Percentiles rank a stretch among this genome's conserved stretches.
Conservation (phyloP, 2,113 vertebrate species). For the Bettongia penicillata region DNA sequence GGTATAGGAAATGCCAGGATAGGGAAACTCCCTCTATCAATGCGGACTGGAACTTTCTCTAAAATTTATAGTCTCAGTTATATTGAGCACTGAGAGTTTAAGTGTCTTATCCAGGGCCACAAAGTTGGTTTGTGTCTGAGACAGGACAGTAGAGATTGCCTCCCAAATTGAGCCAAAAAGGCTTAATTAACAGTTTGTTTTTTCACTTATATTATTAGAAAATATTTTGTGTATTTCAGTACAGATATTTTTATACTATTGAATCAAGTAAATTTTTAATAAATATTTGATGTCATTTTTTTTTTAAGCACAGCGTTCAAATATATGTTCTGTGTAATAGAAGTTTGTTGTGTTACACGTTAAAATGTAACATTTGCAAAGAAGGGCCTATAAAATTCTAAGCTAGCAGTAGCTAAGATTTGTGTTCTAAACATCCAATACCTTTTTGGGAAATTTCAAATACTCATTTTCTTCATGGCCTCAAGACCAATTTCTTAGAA, state of each 20-base stretch:
- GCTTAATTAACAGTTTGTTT: background rate
- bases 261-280: slow-evolving; percentile 21
- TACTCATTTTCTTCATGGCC: slow-evolving; percentile 34
- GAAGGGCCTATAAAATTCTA: slow-evolving; percentile 10
- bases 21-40: background rate
- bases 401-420: slow-evolving; percentile 22
- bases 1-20: background rate
- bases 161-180: background rate
- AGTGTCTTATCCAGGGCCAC: background rate
- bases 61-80: background rate
- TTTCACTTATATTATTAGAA: slow-evolving; percentile 39
- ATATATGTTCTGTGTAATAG: slow-evolving; percentile 38
- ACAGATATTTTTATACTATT: slow-evolving; percentile 52
- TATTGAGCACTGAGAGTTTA: background rate
- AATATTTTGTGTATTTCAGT: slow-evolving; percentile 32
- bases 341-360: slow-evolving; percentile 14
- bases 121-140: background rate
- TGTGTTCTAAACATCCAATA: background rate
- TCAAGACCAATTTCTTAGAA: slow-evolving; percentile 41
- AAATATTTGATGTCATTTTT: slow-evolving; percentile 17
- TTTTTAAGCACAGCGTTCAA: background rate
- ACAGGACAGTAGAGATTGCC: background rate
- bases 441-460: slow-evolving; percentile 27
- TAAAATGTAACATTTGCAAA: slow-evolving; percentile 31
- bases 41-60: background rate